phyloP scores from a whole-genome alignment of 92 coral and sea anemone genomes.

The Siderastrea radians region DNA sequence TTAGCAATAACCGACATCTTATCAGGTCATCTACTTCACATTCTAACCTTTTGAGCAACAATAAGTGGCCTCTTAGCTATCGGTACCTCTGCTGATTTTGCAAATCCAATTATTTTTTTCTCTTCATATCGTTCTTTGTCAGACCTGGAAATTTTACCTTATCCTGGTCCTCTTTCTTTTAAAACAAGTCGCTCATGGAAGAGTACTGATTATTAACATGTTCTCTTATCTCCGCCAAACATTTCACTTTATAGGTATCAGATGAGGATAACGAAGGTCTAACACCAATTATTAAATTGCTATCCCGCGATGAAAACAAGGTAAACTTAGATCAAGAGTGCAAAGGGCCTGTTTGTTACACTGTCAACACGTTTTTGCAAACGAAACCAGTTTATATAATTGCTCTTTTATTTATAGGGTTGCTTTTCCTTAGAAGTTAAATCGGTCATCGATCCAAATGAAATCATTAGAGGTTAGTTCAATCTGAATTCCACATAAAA shows the following conservation, averaged over 20 bases:
- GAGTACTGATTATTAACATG: neutral
- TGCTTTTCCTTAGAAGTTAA: slow-evolving; percentile 78
- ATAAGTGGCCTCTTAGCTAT: too few relatives aligned
- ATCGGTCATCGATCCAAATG: slow-evolving; percentile 60
- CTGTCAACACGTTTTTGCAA: too few relatives aligned
- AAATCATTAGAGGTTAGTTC: slow-evolving; percentile 57
- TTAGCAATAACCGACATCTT: too few relatives aligned
- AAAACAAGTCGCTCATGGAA: neutral
- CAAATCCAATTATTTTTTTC: too few relatives aligned
- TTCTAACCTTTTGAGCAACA: too few relatives aligned
- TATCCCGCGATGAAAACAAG: slow-evolving; percentile 83
- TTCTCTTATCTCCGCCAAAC: neutral
- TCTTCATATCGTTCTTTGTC: too few relatives aligned
- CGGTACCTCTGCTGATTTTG: too few relatives aligned
- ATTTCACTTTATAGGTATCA: slow-evolving; percentile 54
- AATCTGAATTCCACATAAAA: neutral
- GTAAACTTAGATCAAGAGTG: slow-evolving; percentile 22
- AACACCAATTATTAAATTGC: slow-evolving; percentile 49
- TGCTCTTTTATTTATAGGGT: slow-evolving; percentile 41
- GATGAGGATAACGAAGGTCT: slow-evolving; percentile 75
- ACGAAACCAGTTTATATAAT: neutral
- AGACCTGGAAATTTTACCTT: neutral
- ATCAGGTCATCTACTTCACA: too few relatives aligned
- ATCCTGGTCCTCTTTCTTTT: neutral
- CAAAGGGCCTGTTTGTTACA: too few relatives aligned